phyloP scores from a whole-genome alignment of 2,113 vertebrate genomes.

The Ptilonorhynchus violaceus region DNA sequence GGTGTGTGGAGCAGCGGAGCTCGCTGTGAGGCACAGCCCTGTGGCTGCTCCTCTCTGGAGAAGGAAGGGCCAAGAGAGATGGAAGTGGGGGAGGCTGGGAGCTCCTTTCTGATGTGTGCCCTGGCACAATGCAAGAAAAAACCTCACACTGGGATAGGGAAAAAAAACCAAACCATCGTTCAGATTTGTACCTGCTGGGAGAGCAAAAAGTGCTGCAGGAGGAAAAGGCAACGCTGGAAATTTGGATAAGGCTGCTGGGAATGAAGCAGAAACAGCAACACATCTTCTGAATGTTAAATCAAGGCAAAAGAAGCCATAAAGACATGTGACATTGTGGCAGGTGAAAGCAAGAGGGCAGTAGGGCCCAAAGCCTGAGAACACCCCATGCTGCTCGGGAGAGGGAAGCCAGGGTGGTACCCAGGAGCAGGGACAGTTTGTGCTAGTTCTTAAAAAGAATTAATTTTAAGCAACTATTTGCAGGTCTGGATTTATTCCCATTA shows the following conservation, averaged over 20 bases:
- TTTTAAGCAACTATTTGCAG: background rate
- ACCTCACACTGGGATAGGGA: background rate
- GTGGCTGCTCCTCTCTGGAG: background rate
- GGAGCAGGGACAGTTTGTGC: background rate
- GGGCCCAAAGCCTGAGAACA: background rate
- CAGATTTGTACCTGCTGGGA: background rate
- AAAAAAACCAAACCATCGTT: fast-evolving
- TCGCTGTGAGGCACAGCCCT: fast-evolving
- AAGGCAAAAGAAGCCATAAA: background rate
- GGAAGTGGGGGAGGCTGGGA: background rate
- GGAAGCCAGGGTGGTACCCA: background rate
- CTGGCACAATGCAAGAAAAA: background rate
- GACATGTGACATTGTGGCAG: fast-evolving
- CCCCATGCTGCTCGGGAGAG: fast-evolving
- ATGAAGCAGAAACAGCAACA: background rate
- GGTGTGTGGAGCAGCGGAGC: background rate
- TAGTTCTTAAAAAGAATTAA: background rate
- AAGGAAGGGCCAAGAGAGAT: background rate
- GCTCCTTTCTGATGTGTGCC: background rate
- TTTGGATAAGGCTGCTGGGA: background rate
- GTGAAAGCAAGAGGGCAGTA: background rate
- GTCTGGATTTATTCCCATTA: background rate
- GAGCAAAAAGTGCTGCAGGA: background rate
- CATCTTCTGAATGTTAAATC: background rate
- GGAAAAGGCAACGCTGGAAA: background rate